Conservation (phyloP, 2,888 invertebrate genomes). For the Eupithecia pulchellata region DNA sequence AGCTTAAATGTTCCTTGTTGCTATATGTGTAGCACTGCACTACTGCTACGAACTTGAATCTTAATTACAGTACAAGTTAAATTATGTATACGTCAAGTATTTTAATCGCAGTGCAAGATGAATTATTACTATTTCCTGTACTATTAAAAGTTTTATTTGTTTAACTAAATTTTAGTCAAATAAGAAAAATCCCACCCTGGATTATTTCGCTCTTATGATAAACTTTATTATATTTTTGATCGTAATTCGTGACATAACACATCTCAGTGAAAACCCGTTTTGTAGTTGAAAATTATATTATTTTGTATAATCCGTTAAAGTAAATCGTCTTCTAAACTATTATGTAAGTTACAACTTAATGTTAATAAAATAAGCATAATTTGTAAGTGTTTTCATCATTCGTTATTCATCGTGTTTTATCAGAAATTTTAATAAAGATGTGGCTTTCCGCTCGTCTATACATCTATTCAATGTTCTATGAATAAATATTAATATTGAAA, state of each 20-base stretch:
- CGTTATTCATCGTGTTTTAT: slow-evolving; percentile 35
- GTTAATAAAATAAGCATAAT: slow-evolving; percentile 24
- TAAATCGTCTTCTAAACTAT: slow-evolving; percentile 22
- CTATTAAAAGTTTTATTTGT: background rate
- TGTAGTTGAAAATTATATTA: background rate
- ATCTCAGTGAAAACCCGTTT: background rate
- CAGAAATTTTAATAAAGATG: slow-evolving; percentile 6
- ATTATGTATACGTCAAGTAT: background rate
- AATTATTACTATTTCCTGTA: background rate
- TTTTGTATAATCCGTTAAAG: slow-evolving; percentile 4
- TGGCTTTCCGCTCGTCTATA: slow-evolving; percentile 15
- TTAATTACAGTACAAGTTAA: background rate
- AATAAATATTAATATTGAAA: slow-evolving; percentile 7
- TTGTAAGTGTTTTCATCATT: slow-evolving; percentile 33
- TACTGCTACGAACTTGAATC: background rate
- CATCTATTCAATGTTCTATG: slow-evolving; percentile 14
- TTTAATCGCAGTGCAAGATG: background rate
- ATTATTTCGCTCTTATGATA: background rate
- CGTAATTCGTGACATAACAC: background rate
- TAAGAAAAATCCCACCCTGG: background rate
- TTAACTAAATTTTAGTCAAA: background rate
- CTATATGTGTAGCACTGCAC: background rate
- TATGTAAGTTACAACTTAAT: slow-evolving; percentile 26
- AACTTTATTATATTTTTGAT: background rate
- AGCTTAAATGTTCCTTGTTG: background rate